phyloP scores from a whole-genome alignment of 1,140 invertebrate species.

The Dinoponera quadriceps region DNA sequence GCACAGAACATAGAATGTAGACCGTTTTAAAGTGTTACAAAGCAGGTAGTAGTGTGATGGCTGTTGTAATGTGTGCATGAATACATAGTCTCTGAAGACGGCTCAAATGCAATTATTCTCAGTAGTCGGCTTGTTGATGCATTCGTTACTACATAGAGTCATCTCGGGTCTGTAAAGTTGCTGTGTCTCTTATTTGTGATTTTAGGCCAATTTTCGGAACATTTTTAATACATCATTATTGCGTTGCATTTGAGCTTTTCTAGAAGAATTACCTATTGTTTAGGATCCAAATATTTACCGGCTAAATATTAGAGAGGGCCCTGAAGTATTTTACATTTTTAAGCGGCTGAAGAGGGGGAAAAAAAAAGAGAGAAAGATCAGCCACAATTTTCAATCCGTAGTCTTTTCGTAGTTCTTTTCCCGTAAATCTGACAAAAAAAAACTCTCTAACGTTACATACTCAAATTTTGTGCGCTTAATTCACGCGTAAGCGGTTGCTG shows the following conservation, averaged over 20 bases:
- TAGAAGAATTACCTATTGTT: conserved; percentile 20
- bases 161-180: not conserved
- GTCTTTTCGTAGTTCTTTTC: not conserved
- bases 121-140: not conserved
- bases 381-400: not conserved
- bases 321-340: conserved; percentile 45
- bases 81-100: conserved; percentile 69
- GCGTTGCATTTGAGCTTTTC: conserved; percentile 49
- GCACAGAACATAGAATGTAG: conserved; percentile 68
- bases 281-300: conserved; percentile 27
- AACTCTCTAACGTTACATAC: not conserved
- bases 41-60: conserved; percentile 67
- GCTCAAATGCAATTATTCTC: conserved; percentile 72
- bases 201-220: not conserved
- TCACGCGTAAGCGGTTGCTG: conserved; percentile 24
- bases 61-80: conserved; percentile 69
- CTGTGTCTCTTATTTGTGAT: conserved; percentile 8
- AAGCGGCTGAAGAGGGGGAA: no score
- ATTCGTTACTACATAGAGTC: conserved; percentile 32
- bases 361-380: not conserved
- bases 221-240: conserved; percentile 15
- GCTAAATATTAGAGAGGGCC: conserved; percentile 12
- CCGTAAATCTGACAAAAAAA: no score
- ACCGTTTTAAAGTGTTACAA: conserved; percentile 60
- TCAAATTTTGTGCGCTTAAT: not conserved